Percentiles rank a stretch among this genome's conserved stretches.
Conservation (phyloP, 2,797 vertebrate species). For the Ctenopoma kingsleyae region DNA sequence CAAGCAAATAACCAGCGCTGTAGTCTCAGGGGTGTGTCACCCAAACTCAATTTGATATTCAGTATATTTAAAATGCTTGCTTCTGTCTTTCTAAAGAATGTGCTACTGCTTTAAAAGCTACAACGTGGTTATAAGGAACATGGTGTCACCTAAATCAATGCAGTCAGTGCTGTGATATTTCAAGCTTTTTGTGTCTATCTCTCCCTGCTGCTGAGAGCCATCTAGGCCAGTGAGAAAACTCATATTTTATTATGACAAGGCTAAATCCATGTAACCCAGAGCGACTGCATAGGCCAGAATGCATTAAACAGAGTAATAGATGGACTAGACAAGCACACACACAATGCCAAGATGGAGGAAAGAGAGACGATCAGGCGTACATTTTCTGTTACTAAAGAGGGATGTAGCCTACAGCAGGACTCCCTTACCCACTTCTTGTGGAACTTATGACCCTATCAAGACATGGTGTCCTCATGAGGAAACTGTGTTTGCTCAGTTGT, state of each 20-base stretch:
- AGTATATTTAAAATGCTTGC: neutral
- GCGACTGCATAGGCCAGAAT: constrained; percentile 46
- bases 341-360: constrained; percentile 41
- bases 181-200: neutral
- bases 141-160: constrained; percentile 34
- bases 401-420: neutral
- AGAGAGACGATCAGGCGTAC: constrained; percentile 28
- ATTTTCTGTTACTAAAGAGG: constrained; percentile 9
- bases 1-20: constrained; percentile 36
- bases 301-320: constrained; percentile 56
- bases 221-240: constrained; percentile 42
- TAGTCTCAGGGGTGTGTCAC: constrained; percentile 8
- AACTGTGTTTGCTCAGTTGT: neutral
- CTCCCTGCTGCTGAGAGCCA: constrained; percentile 8
- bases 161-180: constrained; percentile 11
- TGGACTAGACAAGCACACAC: constrained; percentile 26
- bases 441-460: neutral
- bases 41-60: constrained; percentile 20
- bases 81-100: constrained; percentile 4
- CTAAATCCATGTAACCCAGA: constrained; percentile 53
- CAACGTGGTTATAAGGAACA: constrained; percentile 6
- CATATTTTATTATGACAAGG: constrained; percentile 68
- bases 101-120: neutral
- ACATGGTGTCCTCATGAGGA: neutral
- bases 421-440: neutral